phyloP scores from a whole-genome alignment of 2,113 vertebrate species.

The Cisticola juncidis region DNA sequence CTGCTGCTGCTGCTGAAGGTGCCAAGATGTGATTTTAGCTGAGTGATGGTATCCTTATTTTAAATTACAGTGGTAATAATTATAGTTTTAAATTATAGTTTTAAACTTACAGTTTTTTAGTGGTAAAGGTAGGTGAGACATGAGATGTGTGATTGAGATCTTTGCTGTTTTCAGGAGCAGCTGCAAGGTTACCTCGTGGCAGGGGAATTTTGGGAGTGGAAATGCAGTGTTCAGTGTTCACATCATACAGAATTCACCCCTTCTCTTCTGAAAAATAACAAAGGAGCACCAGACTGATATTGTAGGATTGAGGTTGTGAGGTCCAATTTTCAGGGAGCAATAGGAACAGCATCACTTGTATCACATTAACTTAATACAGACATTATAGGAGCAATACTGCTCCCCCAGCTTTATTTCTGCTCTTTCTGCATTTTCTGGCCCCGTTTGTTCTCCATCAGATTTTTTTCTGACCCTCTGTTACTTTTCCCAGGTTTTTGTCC shows the following conservation, averaged over 20 bases:
- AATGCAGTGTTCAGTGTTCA: neutral
- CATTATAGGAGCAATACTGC: neutral
- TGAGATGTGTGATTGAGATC: neutral
- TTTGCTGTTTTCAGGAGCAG: neutral
- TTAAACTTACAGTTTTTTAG: no score
- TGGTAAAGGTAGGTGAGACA: neutral
- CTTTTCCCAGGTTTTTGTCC: neutral
- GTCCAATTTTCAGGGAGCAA: neutral
- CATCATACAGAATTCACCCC: neutral
- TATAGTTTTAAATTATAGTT: no score
- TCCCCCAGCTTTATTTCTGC: neutral
- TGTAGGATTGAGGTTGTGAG: neutral
- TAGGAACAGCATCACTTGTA: neutral
- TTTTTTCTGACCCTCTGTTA: neutral
- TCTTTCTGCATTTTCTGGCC: neutral
- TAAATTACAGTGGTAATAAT: no score
- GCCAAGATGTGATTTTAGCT: neutral
- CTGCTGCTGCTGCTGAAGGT: neutral
- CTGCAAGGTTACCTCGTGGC: neutral
- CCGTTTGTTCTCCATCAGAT: neutral
- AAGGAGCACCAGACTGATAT: neutral
- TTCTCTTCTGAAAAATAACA: neutral
- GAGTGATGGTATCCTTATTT: neutral
- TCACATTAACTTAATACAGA: neutral
- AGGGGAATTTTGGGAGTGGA: neutral